These are phyloP conservation scores for Python bivittatus DNA, from an alignment of 2,113 vertebrate genomes.

Conservation along the genomic window DNA sequence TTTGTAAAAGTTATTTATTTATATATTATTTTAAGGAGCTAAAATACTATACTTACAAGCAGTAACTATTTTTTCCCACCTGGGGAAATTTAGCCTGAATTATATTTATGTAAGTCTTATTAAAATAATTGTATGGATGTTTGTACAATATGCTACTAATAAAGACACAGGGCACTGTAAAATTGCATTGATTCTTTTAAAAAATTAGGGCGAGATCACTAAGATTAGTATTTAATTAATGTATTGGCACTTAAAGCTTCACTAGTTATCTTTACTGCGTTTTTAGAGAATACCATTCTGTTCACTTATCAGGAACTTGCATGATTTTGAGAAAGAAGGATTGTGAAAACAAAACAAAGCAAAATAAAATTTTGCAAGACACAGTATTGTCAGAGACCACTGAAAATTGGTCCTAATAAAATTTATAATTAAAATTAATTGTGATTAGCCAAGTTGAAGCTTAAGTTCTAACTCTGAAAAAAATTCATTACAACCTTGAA, in stretches of 20 bases:
- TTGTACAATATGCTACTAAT: neutral
- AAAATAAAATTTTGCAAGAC: neutral
- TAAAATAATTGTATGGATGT: neutral
- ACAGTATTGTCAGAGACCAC: neutral
- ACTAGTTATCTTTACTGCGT: neutral
- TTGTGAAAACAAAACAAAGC: neutral
- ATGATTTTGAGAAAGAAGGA: neutral
- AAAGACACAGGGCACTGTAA: neutral
- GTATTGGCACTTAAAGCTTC: neutral
- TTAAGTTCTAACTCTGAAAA: neutral
- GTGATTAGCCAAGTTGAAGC: neutral
- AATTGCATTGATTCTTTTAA: neutral
- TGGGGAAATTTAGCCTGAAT: neutral
- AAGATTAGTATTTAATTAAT: neutral
- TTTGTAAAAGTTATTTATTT: conserved; percentile 1
- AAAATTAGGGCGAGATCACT: neutral
- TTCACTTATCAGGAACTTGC: neutral
- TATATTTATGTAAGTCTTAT: neutral
- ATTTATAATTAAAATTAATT: neutral
- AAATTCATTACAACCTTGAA: neutral
- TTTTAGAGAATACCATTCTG: neutral
- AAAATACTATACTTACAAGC: neutral
- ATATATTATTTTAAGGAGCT: neutral
- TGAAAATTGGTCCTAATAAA: neutral
- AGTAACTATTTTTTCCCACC: too few relatives aligned